Evolutionary conservation across 1,140 invertebrate species (phyloP), one percentile per base, ranked within the genome.

Genomic region (Cecropterus lyciades): DNA sequence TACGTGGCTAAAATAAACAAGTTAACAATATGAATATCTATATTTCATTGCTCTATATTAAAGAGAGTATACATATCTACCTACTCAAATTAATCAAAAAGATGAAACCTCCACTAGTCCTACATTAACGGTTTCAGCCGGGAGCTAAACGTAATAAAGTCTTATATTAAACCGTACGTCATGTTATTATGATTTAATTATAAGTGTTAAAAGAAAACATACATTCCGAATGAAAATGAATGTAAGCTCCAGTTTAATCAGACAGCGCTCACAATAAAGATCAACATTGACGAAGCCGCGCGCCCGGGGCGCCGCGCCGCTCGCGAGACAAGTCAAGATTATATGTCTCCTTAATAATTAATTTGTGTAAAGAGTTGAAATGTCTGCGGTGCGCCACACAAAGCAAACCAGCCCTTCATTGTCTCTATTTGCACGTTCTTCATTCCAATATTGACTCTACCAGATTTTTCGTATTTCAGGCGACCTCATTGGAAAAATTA

Each of bases 311-410:
- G 46, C 68, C 66, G 60, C 67, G 53, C 49, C 68, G 42, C 49
- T 46, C 70, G 42, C 49, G 59, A 76, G 70, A 77, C 72, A 74
- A 80, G 74, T 72, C 82, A 75, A 85, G 82, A 83, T 87, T 85
- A 85, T 75, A 71, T 74, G 75, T 79, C 79, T 76, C 57, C 76
- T 87, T 84, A 87, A 89, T 89, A 81, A 84, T 90, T 89, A 80
- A 90, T 75, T 82, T 86, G 80, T 82, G 77, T 79, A 88, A 90
- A 87, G 87, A 90, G 87, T 88, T 90, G 79, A 79, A 65, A 65
- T 62, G 72, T 72, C 74, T 70, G 51, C 67, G 40, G 57, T 17
- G 75, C 37, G 77, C 75, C 75, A 75, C 53, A 73, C 46, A 77
- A 72, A 71, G 62, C 56, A 16, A 69, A 66, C 67, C 69, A 67